These are phyloP conservation scores for Ptilorrhoa leucosticta DNA, from an alignment of 2,113 vertebrate species.

Conservation along the genomic window DNA sequence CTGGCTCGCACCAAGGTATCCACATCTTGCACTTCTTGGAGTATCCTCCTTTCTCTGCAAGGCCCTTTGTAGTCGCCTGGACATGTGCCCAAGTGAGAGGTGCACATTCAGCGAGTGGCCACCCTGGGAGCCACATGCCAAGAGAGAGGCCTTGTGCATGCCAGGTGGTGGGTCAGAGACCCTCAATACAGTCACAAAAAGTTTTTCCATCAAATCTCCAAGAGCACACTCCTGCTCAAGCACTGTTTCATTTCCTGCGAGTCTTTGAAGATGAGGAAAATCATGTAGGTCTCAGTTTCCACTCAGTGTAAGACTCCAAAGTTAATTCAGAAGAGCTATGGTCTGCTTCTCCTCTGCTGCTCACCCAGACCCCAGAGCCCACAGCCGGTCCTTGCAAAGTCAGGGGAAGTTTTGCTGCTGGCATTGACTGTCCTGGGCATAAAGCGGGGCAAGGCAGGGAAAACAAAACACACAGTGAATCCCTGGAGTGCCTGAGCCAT, in stretches of 20 bases:
- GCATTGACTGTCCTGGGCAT: neutral
- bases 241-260: neutral
- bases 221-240: neutral
- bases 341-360: neutral
- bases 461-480: neutral
- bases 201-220: neutral
- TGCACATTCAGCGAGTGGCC: neutral
- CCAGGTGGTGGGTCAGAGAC: neutral
- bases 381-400: neutral
- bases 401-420: neutral
- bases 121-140: neutral
- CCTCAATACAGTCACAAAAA: neutral
- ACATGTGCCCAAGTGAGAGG: neutral
- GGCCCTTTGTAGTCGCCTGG: neutral
- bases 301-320: neutral
- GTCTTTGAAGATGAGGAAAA: neutral
- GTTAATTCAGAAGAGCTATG: neutral
- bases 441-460: neutral
- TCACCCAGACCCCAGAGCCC: neutral
- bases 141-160: rapidly evolving
- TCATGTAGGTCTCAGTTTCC: neutral
- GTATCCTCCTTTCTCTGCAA: neutral
- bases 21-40: neutral
- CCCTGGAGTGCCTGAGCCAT: neutral
- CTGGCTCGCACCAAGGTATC: neutral